Conservation (phyloP, 2,113 vertebrate species). For the Etheostoma spectabile region DNA sequence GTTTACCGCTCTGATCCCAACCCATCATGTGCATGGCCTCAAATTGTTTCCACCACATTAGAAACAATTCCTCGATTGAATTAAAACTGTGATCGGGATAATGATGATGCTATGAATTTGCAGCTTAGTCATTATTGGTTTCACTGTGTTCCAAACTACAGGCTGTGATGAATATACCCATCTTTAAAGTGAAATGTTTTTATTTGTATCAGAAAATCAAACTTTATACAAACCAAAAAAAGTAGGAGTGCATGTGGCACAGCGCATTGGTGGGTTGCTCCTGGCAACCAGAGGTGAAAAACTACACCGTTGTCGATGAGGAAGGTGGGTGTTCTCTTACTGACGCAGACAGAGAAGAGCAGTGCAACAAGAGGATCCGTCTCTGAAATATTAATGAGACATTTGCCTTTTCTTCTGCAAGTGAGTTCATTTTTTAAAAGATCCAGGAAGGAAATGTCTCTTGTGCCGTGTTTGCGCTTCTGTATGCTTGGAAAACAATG, state of each 20-base stretch:
- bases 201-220: slow-evolving; percentile 22
- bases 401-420: slow-evolving; percentile 40
- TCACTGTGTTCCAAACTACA: slow-evolving; percentile 17
- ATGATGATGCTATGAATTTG: slow-evolving; percentile 24
- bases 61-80: slow-evolving; percentile 23
- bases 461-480: slow-evolving; percentile 24
- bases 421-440: slow-evolving; percentile 35
- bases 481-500: slow-evolving; percentile 2
- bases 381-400: slow-evolving; percentile 79
- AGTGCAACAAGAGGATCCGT: slow-evolving; percentile 56
- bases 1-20: slow-evolving; percentile 43
- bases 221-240: background rate
- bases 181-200: slow-evolving; percentile 16
- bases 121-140: slow-evolving; percentile 8
- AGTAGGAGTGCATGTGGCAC: background rate
- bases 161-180: background rate
- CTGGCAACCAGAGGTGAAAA: slow-evolving; percentile 54
- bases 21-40: slow-evolving; percentile 54
- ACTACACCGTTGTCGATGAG: slow-evolving; percentile 34
- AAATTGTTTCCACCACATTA: slow-evolving; percentile 51
- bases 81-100: slow-evolving; percentile 11
- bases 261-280: slow-evolving; percentile 25
- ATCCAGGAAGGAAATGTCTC: slow-evolving; percentile 21
- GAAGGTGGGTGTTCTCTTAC: slow-evolving; percentile 55
- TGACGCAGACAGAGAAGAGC: slow-evolving; percentile 44